A percentile compares a stretch with the other conserved stretches of the same genome.
Evolutionary conservation across 2,113 vertebrate genomes (phyloP).

Genomic region (Limnothrissa miodon): DNA sequence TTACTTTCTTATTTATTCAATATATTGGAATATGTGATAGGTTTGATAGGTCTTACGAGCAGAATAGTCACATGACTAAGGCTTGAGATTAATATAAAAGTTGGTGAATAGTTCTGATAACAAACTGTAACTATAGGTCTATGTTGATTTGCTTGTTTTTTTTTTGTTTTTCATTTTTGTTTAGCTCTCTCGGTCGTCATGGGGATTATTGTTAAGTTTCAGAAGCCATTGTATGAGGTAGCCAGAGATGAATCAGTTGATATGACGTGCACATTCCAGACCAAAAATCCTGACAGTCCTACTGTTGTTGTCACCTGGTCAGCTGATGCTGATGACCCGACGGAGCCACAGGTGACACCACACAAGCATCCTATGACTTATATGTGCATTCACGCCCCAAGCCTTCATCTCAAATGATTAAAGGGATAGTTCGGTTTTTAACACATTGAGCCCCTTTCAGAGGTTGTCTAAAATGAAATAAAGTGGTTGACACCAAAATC

Average conservation of each 20-base stretch:
- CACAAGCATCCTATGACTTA: neutral
- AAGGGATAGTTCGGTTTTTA: no score
- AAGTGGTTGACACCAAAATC: no score
- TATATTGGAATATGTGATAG: no score
- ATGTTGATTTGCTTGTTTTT: no score
- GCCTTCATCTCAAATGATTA: neutral
- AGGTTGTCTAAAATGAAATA: no score
- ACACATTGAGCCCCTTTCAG: no score
- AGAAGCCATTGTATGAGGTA: conserved; percentile 52
- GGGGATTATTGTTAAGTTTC: neutral
- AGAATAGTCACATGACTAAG: no score
- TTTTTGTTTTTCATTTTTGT: neutral
- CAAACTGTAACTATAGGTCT: no score
- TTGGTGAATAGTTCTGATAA: no score
- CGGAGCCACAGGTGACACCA: conserved; percentile 29
- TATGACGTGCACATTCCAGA: conserved; percentile 74
- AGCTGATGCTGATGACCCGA: conserved; percentile 2
- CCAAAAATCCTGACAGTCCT: rapidly evolving
- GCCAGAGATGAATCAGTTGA: conserved; percentile 58
- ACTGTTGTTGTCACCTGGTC: conserved; percentile 64
- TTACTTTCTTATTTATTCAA: no score
- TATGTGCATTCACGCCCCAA: neutral
- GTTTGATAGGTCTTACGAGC: no score
- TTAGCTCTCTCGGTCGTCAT: neutral
- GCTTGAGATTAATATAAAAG: no score